Evolutionary conservation across 2,888 invertebrate genomes (phyloP).

Genomic region (Eurytoma adleriae): DNA sequence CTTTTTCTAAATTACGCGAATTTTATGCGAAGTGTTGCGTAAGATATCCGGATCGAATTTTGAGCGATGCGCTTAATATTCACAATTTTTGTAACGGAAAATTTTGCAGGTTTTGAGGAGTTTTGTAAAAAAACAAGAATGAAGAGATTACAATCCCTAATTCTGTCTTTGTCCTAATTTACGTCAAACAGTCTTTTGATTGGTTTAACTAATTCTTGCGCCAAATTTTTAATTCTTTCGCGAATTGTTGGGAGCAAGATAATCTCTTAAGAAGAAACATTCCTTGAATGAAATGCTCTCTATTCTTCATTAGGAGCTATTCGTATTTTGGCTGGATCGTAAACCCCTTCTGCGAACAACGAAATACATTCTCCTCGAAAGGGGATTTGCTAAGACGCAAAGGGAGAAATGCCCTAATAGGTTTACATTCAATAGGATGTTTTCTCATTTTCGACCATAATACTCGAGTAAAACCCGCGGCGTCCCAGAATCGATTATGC

Average conservation of each 20-base stretch:
- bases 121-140: too few relatives aligned
- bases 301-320: background rate
- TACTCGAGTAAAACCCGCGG: too few relatives aligned
- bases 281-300: constrained; percentile 1
- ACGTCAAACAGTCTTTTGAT: background rate
- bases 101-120: too few relatives aligned
- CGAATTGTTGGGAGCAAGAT: constrained; percentile 8
- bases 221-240: constrained; percentile 28
- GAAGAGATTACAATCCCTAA: too few relatives aligned
- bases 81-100: too few relatives aligned
- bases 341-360: background rate
- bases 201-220: constrained; percentile 25
- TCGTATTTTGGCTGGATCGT: background rate
- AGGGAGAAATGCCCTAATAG: background rate
- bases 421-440: constrained; percentile 10
- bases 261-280: constrained; percentile 7
- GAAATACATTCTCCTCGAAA: constrained; percentile 3
- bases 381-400: background rate
- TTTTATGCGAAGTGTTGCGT: too few relatives aligned
- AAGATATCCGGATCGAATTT: too few relatives aligned
- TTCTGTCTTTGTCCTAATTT: too few relatives aligned
- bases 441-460: background rate
- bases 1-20: too few relatives aligned
- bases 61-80: too few relatives aligned
- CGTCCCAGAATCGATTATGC: too few relatives aligned